phyloP scores from a whole-genome alignment of 2,797 vertebrate genomes.

The Muscicapa striata region DNA sequence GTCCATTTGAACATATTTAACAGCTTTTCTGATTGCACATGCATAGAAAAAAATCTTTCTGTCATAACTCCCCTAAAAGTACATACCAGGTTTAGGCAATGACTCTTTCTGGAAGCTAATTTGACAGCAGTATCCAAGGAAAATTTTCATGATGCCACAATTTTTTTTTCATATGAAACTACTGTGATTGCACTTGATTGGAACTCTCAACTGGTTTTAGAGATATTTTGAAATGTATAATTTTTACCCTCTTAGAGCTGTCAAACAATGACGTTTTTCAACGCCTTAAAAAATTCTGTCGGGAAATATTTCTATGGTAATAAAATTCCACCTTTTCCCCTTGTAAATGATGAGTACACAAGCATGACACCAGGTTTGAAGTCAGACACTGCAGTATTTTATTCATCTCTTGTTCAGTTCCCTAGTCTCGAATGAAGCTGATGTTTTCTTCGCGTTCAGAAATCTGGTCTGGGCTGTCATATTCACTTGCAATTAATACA shows the following conservation, averaged over 20 bases:
- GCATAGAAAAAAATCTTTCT: not conserved
- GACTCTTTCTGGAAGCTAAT: not conserved
- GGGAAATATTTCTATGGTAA: conserved; percentile 67
- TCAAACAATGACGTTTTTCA: conserved; percentile 16
- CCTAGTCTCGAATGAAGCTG: conserved; percentile 76
- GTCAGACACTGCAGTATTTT: conserved; percentile 75
- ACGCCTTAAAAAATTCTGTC: conserved; percentile 58
- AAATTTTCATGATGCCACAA: conserved; percentile 23
- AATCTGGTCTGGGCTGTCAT: conserved; percentile 83
- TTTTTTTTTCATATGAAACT: conserved; percentile 52
- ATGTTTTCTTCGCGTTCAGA: conserved; percentile 68
- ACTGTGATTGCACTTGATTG: conserved; percentile 76
- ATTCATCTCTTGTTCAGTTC: conserved; percentile 76
- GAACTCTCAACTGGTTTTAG: conserved; percentile 69
- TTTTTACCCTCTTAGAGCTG: conserved; percentile 68
- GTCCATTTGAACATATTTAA: not conserved
- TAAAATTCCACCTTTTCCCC: conserved; percentile 57
- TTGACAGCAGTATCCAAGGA: conserved; percentile 13
- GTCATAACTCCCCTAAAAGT: not conserved
- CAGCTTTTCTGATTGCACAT: not conserved
- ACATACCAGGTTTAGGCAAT: not conserved
- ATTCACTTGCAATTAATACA: conserved; percentile 91
- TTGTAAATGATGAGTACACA: conserved; percentile 79
- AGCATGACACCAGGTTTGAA: conserved; percentile 77
- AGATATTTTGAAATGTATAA: conserved; percentile 73